phyloP scores from a whole-genome alignment of 2,888 invertebrate genomes.

The Parnassius smintheus region DNA sequence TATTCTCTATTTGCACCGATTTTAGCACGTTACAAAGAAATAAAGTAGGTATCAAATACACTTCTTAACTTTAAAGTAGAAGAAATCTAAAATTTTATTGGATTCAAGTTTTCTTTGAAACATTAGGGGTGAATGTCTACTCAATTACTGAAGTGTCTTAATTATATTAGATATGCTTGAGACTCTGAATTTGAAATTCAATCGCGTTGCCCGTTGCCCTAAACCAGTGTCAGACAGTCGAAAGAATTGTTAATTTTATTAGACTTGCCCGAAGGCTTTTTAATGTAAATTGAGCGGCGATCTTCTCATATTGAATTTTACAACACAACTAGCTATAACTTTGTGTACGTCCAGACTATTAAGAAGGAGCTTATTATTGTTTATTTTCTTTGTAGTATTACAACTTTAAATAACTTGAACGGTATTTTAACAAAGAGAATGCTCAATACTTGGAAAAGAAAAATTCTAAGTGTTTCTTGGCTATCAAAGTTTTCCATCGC shows the following conservation, averaged over 20 bases:
- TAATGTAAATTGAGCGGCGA: constrained; percentile 59
- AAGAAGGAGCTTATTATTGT: constrained; percentile 20
- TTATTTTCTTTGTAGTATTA: constrained; percentile 25
- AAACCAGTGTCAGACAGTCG: constrained; percentile 53
- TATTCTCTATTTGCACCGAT: too few relatives aligned
- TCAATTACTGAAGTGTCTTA: constrained; percentile 69
- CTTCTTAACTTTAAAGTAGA: constrained; percentile 10
- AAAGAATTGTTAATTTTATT: constrained; percentile 73
- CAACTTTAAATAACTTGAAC: constrained; percentile 32
- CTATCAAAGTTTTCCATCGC: constrained; percentile 17
- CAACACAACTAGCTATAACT: constrained; percentile 28
- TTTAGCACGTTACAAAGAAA: not conserved
- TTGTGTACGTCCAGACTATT: constrained; percentile 29
- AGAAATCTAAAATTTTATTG: constrained; percentile 19
- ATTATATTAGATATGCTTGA: constrained; percentile 71
- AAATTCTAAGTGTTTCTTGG: constrained; percentile 29
- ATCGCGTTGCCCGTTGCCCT: constrained; percentile 54
- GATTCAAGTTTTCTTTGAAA: constrained; percentile 42
- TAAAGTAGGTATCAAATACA: constrained; percentile 14
- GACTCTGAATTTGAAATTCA: constrained; percentile 75
- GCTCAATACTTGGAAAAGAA: constrained; percentile 27
- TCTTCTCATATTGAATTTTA: constrained; percentile 42
- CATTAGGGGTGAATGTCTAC: constrained; percentile 60
- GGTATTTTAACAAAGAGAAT: constrained; percentile 30
- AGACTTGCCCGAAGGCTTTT: constrained; percentile 58